phyloP scores from a whole-genome alignment of 2,113 vertebrate species.

The Bothrops jararaca region DNA sequence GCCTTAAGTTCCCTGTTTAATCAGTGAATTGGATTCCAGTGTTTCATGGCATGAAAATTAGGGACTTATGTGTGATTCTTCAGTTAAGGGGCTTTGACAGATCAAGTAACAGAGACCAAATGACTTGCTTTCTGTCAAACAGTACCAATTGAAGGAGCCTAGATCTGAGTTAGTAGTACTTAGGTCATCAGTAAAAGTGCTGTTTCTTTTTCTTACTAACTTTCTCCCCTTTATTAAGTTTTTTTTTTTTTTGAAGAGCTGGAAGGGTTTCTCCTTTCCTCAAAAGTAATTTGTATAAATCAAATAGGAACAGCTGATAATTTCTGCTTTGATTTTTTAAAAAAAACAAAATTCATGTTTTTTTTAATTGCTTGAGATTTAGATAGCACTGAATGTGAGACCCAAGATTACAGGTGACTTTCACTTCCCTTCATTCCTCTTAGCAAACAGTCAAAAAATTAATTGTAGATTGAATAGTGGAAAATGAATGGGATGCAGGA shows the following conservation, averaged over 20 bases:
- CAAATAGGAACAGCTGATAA: conserved; percentile 54
- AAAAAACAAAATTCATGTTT: conserved; percentile 26
- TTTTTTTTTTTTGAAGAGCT: conserved; percentile 21
- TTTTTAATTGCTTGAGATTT: conserved; percentile 42
- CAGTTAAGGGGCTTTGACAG: conserved; percentile 15
- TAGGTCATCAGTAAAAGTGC: conserved; percentile 33
- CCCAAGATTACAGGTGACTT: conserved; percentile 34
- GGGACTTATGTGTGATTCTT: conserved; percentile 20
- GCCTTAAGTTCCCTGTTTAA: conserved; percentile 65
- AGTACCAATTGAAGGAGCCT: conserved; percentile 31
- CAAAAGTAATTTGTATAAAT: conserved; percentile 25
- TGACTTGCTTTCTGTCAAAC: conserved; percentile 26
- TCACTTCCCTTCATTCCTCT: conserved; percentile 40
- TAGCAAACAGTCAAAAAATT: conserved; percentile 52
- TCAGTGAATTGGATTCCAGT: conserved; percentile 64
- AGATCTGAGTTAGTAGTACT: conserved; percentile 34
- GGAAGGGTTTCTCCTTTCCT: not conserved
- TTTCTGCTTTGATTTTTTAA: conserved; percentile 29
- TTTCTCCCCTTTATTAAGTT: conserved; percentile 38
- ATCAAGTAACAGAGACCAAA: conserved; percentile 30
- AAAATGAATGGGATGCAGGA: conserved; percentile 46
- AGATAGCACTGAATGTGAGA: conserved; percentile 47
- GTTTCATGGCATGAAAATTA: conserved; percentile 53
- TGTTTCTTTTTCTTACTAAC: conserved; percentile 33
- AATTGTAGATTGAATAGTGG: conserved; percentile 50